Base-by-base conservation (phyloP, 2,888 invertebrate genomes). In the Chirona hameri region DNA sequence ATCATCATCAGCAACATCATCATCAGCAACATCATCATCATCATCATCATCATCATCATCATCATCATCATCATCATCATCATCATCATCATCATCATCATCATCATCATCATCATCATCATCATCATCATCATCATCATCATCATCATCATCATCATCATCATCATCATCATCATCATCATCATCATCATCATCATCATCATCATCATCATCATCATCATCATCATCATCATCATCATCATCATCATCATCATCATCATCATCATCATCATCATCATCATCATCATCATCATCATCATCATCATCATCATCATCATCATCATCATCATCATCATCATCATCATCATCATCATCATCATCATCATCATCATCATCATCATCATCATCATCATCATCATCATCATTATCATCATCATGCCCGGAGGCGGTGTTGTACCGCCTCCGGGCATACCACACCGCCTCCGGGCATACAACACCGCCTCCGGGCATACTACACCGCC, bases 1-100 rank as follows among this genome's bases (percentile, higher is more conserved):
- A n/a, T n/a, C n/a, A n/a, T n/a, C n/a, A n/a, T n/a, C n/a, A n/a
- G n/a, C n/a, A n/a, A n/a, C n/a, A n/a, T n/a, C n/a, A n/a, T n/a
- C n/a, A n/a, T n/a, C n/a, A n/a, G n/a, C n/a, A n/a, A n/a, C n/a
- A n/a, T n/a, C n/a, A n/a, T n/a, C n/a, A n/a, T n/a, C n/a, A n/a
- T n/a, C n/a, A n/a, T n/a, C n/a, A n/a, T n/a, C n/a, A n/a, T n/a
- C n/a, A n/a, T n/a, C n/a, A n/a, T n/a, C n/a, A 65, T 65, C 65
- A 65, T 65, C 65, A 65, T 65, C 65, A 65, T 65, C 65, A 65
- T 65, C 65, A 65, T 65, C 65, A 65, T 65, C 65, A 65, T 65
- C 65, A 65, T 65, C 65, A 65, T 65, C 65, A 65, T 65, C 65
- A 65, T 65, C 65, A 65, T 65, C 65, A 65, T 65, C 65, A 65